A percentile compares a stretch with the other conserved stretches of the same genome.
Evolutionary conservation across 1,140 invertebrate species (phyloP).

Genomic region (Ooceraea biroi): DNA sequence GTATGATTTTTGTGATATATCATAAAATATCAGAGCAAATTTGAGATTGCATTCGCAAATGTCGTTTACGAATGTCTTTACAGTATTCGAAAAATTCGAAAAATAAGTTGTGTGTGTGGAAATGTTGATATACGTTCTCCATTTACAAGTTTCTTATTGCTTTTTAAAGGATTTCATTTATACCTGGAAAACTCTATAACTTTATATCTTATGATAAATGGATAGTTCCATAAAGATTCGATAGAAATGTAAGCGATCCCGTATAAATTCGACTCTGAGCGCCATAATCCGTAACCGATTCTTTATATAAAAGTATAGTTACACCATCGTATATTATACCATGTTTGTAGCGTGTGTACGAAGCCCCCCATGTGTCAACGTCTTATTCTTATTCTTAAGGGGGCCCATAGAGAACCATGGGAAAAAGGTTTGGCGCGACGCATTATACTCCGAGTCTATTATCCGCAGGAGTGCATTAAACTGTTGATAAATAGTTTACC

Average conservation of each 20-base stretch:
- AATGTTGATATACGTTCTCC: not conserved
- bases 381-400: slow-evolving; percentile 83
- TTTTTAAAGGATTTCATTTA: slow-evolving; percentile 25
- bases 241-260: slow-evolving; percentile 59
- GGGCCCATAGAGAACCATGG: slow-evolving; percentile 70
- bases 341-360: slow-evolving; percentile 63
- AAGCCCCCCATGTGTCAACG: slow-evolving; percentile 81
- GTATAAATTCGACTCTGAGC: slow-evolving; percentile 39
- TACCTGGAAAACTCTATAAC: not conserved
- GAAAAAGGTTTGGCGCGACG: slow-evolving; percentile 75
- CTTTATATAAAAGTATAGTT: slow-evolving; percentile 63
- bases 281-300: slow-evolving; percentile 69
- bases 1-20: not conserved
- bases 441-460: slow-evolving; percentile 80
- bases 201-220: slow-evolving; percentile 58
- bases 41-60: not conserved
- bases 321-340: slow-evolving; percentile 75
- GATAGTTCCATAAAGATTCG: slow-evolving; percentile 45
- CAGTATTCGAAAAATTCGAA: not conserved
- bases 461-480: slow-evolving; percentile 79
- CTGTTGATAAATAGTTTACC: slow-evolving; percentile 82
- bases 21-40: not conserved
- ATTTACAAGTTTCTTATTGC: slow-evolving; percentile 32
- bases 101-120: not conserved
- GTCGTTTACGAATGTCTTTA: not conserved